Conservation (phyloP, 2,888 invertebrate species). For the Erebia ligea region DNA sequence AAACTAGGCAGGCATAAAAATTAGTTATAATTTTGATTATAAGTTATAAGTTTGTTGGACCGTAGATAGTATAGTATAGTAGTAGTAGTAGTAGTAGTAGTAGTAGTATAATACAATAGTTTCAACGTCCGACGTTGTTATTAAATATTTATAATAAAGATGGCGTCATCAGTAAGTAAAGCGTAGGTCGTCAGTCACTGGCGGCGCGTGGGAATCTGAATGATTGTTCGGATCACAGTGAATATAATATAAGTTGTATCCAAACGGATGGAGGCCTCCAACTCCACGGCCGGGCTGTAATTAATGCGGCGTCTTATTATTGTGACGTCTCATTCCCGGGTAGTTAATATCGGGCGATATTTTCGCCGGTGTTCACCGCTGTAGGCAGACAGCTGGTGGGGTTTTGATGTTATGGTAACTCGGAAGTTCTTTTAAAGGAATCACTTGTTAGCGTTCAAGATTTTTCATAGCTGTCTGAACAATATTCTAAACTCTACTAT, state of each 20-base stretch:
- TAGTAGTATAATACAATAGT: no score
- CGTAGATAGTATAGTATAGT: no score
- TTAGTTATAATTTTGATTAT: no score
- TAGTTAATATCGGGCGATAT: constrained; percentile 50
- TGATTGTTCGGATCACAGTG: constrained; percentile 68
- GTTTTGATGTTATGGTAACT: background rate
- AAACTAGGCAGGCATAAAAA: no score
- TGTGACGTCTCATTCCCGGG: constrained; percentile 67
- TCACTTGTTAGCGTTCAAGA: background rate
- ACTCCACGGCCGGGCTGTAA: constrained; percentile 48
- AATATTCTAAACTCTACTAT: no score
- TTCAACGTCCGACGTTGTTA: no score
- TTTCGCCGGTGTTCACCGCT: constrained; percentile 39
- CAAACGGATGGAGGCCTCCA: constrained; percentile 58
- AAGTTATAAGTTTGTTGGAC: no score
- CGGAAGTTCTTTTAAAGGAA: no score
- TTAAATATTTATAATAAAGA: background rate
- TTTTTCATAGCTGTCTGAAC: no score
- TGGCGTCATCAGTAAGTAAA: background rate
- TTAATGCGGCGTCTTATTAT: constrained; percentile 73
- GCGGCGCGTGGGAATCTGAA: constrained; percentile 50
- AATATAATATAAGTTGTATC: constrained; percentile 58
- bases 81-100: no score
- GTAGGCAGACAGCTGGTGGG: background rate
- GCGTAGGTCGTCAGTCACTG: background rate